These are phyloP conservation scores for Eolophus roseicapilla DNA, from an alignment of 2,113 vertebrate genomes.

Conservation along the genomic window DNA sequence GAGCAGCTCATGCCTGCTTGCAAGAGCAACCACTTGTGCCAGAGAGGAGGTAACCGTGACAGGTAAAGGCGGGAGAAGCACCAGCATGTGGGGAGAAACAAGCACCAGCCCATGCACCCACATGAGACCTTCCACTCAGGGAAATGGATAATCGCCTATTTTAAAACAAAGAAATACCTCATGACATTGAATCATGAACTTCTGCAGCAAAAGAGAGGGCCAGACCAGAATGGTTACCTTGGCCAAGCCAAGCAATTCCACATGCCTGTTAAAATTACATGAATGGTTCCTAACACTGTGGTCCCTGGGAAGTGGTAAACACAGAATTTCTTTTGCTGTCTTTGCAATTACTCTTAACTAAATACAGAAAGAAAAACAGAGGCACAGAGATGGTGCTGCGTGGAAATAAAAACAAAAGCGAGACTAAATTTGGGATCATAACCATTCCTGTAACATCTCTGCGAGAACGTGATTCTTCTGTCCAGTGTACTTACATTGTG, in stretches of 20 bases:
- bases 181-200: neutral
- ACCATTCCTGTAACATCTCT: neutral
- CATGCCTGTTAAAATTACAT: fast-evolving
- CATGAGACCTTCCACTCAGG: neutral
- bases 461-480: neutral
- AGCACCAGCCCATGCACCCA: fast-evolving
- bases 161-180: neutral
- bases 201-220: neutral
- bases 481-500: neutral
- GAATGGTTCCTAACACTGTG: neutral
- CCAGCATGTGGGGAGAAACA: neutral
- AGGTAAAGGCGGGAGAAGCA: fast-evolving
- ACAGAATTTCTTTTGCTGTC: neutral
- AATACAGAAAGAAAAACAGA: neutral
- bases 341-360: neutral
- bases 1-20: neutral
- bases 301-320: neutral
- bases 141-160: neutral
- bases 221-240: neutral
- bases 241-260: neutral
- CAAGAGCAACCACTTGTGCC: neutral
- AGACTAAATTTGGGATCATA: neutral
- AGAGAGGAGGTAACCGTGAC: neutral
- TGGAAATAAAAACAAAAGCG: neutral
- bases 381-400: neutral